Percentiles rank a stretch among this genome's conserved stretches.
Conservation (phyloP, 2,797 vertebrate species). For the Pseudotriccus pelzelni region DNA sequence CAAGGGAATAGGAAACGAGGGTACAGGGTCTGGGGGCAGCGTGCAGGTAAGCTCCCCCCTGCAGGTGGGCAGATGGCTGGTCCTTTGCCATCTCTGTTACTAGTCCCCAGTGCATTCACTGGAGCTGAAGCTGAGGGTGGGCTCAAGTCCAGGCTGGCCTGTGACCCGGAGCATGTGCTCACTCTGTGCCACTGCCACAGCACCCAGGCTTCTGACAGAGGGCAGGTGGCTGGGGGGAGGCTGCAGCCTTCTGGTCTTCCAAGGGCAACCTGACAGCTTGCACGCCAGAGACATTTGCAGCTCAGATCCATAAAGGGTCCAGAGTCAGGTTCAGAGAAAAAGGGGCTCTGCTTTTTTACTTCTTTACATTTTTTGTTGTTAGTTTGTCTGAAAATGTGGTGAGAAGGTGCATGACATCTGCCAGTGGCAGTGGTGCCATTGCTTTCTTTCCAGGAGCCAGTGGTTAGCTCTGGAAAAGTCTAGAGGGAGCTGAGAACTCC, state of each 20-base stretch:
- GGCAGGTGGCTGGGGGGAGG: background rate
- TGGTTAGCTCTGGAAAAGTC: background rate
- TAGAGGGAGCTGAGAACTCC: background rate
- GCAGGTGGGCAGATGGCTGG: background rate
- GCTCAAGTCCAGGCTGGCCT: background rate
- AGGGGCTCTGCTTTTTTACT: background rate
- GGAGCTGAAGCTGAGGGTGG: background rate
- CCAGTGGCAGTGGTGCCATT: background rate
- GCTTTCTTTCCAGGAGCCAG: background rate
- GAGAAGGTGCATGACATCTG: background rate
- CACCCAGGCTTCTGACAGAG: background rate
- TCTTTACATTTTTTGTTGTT: background rate
- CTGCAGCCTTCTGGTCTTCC: background rate
- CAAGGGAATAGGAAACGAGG: background rate
- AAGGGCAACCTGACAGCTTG: background rate
- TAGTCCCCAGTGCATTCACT: background rate
- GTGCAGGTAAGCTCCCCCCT: background rate
- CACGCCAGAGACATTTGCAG: accelerated
- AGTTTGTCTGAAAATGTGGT: background rate
- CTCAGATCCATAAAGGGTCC: background rate
- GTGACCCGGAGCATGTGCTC: background rate
- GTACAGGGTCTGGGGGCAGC: background rate
- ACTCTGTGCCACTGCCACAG: accelerated
- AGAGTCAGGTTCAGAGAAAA: background rate
- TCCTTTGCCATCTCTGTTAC: background rate